Percentiles rank a stretch among this genome's conserved stretches.
Conservation (phyloP, 2,797 vertebrate genomes). For the Prionace glauca region DNA sequence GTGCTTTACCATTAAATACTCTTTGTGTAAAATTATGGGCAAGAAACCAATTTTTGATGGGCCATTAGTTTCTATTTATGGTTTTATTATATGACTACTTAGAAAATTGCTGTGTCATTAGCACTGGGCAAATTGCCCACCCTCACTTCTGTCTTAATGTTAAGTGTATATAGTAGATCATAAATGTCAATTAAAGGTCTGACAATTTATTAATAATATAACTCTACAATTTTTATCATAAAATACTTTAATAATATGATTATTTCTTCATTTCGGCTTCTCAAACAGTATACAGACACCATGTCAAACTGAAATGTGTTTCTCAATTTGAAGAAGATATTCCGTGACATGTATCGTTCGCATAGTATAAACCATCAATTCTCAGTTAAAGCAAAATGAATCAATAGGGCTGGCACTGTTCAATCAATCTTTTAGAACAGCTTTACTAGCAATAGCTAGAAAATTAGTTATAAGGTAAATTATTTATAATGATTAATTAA, state of each 20-base stretch:
- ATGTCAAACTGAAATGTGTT: background rate
- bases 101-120: constrained; percentile 64
- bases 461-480: background rate
- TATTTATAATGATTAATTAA: background rate
- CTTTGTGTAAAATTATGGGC: constrained; percentile 56
- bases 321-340: background rate
- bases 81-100: constrained; percentile 54
- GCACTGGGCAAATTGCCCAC: constrained; percentile 60
- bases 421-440: background rate
- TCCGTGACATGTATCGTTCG: background rate
- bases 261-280: background rate
- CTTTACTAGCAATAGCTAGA: background rate
- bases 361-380: background rate
- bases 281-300: background rate
- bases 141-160: constrained; percentile 59
- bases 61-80: constrained; percentile 68
- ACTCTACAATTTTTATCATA: background rate
- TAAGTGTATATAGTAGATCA: constrained; percentile 46
- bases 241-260: background rate
- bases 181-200: constrained; percentile 57
- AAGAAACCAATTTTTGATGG: constrained; percentile 58
- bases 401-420: background rate
- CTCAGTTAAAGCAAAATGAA: background rate
- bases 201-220: constrained; percentile 44
- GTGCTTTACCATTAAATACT: constrained; percentile 49